phyloP scores from a whole-genome alignment of 2,888 invertebrate genomes.

The Phalera bucephala region DNA sequence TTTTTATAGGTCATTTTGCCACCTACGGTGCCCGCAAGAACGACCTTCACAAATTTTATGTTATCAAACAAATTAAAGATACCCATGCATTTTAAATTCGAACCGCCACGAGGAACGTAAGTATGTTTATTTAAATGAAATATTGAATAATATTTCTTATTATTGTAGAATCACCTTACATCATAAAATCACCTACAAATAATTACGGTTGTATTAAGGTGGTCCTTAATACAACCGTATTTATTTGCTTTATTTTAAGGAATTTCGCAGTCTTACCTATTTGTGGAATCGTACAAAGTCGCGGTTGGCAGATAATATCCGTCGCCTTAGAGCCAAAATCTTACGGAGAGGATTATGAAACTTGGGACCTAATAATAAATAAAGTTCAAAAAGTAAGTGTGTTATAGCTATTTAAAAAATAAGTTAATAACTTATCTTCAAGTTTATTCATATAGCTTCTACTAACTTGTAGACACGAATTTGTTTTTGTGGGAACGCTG shows the following conservation, averaged over 20 bases:
- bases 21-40: slow-evolving; percentile 70
- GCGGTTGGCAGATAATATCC: slow-evolving; percentile 74
- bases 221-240: no score
- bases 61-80: slow-evolving; percentile 65
- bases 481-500: slow-evolving; percentile 64
- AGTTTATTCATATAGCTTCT: no score
- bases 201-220: no score
- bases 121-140: no score
- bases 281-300: slow-evolving; percentile 67
- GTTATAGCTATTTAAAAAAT: no score
- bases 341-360: slow-evolving; percentile 66
- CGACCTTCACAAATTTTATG: slow-evolving; percentile 69
- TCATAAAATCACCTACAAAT: no score
- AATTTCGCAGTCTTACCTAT: slow-evolving; percentile 70
- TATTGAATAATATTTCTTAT: no score
- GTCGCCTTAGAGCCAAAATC: slow-evolving; percentile 69
- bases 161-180: no score
- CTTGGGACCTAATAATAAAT: slow-evolving; percentile 70
- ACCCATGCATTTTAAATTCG: slow-evolving; percentile 69
- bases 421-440: no score
- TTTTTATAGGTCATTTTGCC: slow-evolving; percentile 65
- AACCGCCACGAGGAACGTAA: slow-evolving; percentile 63
- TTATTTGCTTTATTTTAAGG: no score
- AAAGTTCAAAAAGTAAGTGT: slow-evolving; percentile 59
- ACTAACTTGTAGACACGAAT: slow-evolving; percentile 60